A percentile compares a stretch with the other conserved stretches of the same genome.
These are phyloP conservation scores for Drosophila pallidifrons DNA, from an alignment of 1,140 invertebrate species.

Conservation along the genomic window DNA sequence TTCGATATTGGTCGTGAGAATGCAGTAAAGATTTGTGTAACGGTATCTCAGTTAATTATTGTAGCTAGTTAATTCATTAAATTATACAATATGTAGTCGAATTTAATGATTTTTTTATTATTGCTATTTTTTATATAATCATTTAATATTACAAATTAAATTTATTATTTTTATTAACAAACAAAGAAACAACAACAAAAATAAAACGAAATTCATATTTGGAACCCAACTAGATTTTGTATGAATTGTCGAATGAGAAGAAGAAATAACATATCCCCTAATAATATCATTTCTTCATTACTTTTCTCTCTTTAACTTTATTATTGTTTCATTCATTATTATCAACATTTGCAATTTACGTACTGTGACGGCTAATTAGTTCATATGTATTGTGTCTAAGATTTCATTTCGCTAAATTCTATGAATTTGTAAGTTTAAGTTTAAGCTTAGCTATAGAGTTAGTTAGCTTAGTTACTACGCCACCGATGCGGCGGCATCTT, in stretches of 20 bases:
- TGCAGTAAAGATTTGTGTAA: conserved; percentile 52
- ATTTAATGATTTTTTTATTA: conserved; percentile 57
- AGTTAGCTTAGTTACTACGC: conserved; percentile 35
- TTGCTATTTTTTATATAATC: conserved; percentile 56
- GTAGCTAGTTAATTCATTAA: conserved; percentile 74
- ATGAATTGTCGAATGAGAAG: too few relatives aligned
- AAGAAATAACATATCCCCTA: background rate
- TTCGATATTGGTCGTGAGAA: conserved; percentile 15
- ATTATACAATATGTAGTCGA: conserved; percentile 66
- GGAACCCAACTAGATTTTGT: background rate
- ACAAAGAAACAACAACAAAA: conserved; percentile 8
- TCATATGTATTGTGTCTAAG: conserved; percentile 46
- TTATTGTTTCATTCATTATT: conserved; percentile 82
- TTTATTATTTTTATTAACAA: conserved; percentile 35
- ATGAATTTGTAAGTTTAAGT: conserved; percentile 42
- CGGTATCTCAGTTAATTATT: conserved; percentile 77
- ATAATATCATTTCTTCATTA: background rate
- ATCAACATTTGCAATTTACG: conserved; percentile 82
- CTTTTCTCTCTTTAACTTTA: conserved; percentile 67
- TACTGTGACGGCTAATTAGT: conserved; percentile 76
- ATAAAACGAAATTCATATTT: conserved; percentile 52
- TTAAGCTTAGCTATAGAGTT: conserved; percentile 19
- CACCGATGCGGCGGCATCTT: conserved; percentile 43
- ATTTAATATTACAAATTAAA: conserved; percentile 42
- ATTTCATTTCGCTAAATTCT: conserved; percentile 64